Percentiles rank a stretch among this genome's conserved stretches.
Conservation (phyloP, 2,113 vertebrate genomes). For the Petromus typicus region DNA sequence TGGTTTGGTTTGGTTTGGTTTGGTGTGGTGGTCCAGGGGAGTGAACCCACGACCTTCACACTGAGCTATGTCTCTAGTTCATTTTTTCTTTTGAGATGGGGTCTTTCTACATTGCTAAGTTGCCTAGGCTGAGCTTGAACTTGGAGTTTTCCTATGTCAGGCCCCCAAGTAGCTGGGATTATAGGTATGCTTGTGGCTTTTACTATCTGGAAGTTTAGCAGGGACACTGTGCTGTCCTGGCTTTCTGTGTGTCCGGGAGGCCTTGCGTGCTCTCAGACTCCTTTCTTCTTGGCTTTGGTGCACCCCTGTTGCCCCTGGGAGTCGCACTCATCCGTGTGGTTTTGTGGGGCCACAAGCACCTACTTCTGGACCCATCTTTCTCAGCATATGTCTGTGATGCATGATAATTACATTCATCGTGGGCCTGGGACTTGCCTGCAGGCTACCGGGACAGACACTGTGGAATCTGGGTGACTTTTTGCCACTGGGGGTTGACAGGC, state of each 20-base stretch:
- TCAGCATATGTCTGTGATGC: not conserved
- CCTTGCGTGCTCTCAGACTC: not conserved
- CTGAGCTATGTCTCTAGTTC: not conserved
- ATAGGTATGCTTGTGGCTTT: not conserved
- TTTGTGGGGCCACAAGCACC: not conserved
- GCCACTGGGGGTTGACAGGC: too few relatives aligned
- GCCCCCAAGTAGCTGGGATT: not conserved
- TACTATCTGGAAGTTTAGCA: not conserved
- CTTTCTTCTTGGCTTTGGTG: accelerated
- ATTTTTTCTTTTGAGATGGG: not conserved
- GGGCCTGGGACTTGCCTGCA: not conserved
- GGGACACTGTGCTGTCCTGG: not conserved
- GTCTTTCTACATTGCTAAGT: not conserved
- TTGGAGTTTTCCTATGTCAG: not conserved
- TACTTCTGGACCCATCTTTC: not conserved
- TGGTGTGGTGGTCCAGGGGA: not conserved
- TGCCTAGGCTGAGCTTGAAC: not conserved
- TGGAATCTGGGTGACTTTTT: not conserved
- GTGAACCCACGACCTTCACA: not conserved
- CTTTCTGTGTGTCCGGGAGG: not conserved
- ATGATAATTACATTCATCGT: not conserved
- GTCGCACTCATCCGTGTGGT: not conserved
- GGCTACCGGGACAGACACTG: not conserved
- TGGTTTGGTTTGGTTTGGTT: not conserved
- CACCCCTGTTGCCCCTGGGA: not conserved